phyloP scores from a whole-genome alignment of 2,113 vertebrate species.

The Uria aalge region DNA sequence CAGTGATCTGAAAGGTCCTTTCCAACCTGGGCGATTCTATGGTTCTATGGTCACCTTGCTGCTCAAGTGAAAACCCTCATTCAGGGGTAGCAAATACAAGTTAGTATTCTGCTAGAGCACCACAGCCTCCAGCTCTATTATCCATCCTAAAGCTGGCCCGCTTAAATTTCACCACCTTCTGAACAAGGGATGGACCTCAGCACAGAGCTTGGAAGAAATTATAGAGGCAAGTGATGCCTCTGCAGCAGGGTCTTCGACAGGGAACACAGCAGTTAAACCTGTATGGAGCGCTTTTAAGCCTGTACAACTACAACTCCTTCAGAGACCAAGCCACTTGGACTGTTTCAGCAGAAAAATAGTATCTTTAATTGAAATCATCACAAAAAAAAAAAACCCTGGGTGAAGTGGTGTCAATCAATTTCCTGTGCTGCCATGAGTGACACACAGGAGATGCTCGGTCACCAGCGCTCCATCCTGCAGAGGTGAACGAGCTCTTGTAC shows the following conservation, averaged over 20 bases:
- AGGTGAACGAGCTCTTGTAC: accelerated
- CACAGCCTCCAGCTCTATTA: neutral
- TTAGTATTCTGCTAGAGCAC: neutral
- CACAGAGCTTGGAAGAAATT: neutral
- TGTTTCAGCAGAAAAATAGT: neutral
- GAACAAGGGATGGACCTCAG: neutral
- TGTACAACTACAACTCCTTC: accelerated
- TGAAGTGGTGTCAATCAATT: neutral
- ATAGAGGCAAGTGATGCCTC: accelerated
- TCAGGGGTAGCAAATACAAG: neutral
- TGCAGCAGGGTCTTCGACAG: neutral
- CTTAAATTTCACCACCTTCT: neutral
- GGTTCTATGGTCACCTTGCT: neutral
- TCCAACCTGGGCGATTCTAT: too few relatives aligned
- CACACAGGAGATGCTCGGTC: accelerated
- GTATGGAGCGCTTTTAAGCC: accelerated
- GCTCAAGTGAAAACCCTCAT: neutral
- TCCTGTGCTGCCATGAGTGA: neutral
- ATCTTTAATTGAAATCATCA: neutral
- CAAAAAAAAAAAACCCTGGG: neutral
- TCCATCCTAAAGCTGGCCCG: too few relatives aligned
- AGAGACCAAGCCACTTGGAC: neutral
- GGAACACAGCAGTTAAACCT: neutral
- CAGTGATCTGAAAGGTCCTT: too few relatives aligned
- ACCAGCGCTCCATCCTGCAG: accelerated